Percentiles rank a stretch among this genome's conserved stretches.
These are phyloP conservation scores for Lordiphosa clarofinis DNA, from an alignment of 1,140 invertebrate genomes.

Conservation along the genomic window DNA sequence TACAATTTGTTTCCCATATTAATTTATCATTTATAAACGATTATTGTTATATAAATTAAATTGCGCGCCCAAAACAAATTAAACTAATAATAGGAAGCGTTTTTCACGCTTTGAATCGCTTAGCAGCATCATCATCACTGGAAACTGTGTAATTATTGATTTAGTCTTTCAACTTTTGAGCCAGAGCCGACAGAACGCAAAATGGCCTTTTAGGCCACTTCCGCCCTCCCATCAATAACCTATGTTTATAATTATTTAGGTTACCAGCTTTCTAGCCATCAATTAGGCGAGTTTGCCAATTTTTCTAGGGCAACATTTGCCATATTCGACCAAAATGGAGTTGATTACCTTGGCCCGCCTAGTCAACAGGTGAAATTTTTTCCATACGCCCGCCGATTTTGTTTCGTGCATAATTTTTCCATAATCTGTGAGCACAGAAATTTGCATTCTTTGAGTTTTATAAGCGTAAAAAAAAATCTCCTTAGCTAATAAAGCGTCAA, in stretches of 20 bases:
- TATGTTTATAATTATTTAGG: conserved; percentile 23
- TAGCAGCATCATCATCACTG: conserved; percentile 10
- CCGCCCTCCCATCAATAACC: conserved; percentile 45
- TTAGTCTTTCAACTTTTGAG: conserved; percentile 54
- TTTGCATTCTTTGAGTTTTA: conserved; percentile 54
- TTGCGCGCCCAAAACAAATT: conserved; percentile 76
- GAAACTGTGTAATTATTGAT: conserved; percentile 60
- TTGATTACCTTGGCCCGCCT: conserved; percentile 60
- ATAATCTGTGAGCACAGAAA: conserved; percentile 43
- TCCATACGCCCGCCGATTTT: conserved; percentile 40
- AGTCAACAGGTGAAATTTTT: conserved; percentile 66
- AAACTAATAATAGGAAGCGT: conserved; percentile 75
- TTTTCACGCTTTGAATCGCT: conserved; percentile 61
- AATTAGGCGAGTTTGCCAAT: conserved; percentile 28
- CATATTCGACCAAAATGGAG: conserved; percentile 37
- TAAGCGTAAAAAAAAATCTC: conserved; percentile 24
- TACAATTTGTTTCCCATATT: conserved; percentile 74
- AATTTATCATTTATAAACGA: conserved; percentile 77
- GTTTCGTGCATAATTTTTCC: conserved; percentile 60
- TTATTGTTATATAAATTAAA: conserved; percentile 78
- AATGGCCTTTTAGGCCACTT: conserved; percentile 28
- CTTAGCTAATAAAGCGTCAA: conserved; percentile 21
- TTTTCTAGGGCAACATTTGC: conserved; percentile 60
- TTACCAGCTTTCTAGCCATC: conserved; percentile 51
- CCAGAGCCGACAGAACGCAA: conserved; percentile 22